Base-by-base conservation (phyloP, 2,888 invertebrate genomes). In the Drosophila cognata region DNA sequence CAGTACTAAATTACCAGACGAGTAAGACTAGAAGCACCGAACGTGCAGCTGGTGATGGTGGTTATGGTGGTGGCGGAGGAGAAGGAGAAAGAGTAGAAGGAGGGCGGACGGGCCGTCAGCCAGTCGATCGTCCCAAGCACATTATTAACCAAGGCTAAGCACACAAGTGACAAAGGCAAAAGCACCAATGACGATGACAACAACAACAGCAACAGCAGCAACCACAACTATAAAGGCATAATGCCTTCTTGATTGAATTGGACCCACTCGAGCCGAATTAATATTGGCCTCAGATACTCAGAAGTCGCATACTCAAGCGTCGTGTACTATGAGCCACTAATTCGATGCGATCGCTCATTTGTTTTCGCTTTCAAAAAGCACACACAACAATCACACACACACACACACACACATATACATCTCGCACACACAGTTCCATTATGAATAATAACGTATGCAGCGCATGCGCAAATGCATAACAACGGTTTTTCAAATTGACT, bases 381-480 rank as follows among this genome's bases (percentile, higher is more conserved):
- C 43, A 70, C 63, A 74, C 56, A 60, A 55, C 65, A 58, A 56
- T 16, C 50, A 58, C 43, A 68, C 56, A 62, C 59, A 51, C 28
- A 36, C 62, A 63, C 38, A 21, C 31, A 41, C 11, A 57, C 50
- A 51, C 50, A 35, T 56, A 43, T 43, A 50, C 28, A 28, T 13
- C 21, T 8, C 10, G 10, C 35, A 48, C 52, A 48, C 43, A 21
- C 10, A 48, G 13, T 41, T 41, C 38, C 53, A 72, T 61, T 74
- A 71, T 73, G 73, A 70, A 59, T 75, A 71, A 91, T 85, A 89
- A 62, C 61, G 72, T 88, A 89, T 89, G 89, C 91, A 89, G 72
- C 77, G 78, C 90, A 90, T 90, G 91, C 82, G 82, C 81, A 89
- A 90, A 83, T 90, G 88, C 88, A 89, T 91, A 91, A 90, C 89